A percentile compares a stretch with the other conserved stretches of the same genome.
phyloP scores from a whole-genome alignment of 37 sponge, comb jelly and placozoan genomes.

The Haliclona indistincta region DNA sequence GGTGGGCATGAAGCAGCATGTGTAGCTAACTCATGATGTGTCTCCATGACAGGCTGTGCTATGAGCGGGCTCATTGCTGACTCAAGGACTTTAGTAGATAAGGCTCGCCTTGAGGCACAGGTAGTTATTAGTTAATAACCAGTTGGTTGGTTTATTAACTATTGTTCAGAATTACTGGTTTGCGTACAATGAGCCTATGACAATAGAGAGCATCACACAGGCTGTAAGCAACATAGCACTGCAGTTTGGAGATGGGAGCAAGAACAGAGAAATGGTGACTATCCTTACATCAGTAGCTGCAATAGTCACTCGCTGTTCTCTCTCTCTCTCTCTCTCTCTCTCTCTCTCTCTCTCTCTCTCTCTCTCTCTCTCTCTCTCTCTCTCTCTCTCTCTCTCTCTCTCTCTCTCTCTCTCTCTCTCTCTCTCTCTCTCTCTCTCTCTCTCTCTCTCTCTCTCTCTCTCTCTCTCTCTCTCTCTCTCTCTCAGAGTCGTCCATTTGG shows the following conservation, averaged over 20 bases:
- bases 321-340: background rate
- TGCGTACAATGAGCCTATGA: slow-evolving; percentile 93
- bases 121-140: background rate
- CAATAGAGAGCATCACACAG: slow-evolving; percentile 93
- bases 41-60: slow-evolving; percentile 73
- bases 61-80: slow-evolving; percentile 98
- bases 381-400: too few species aligned
- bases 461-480: too few species aligned
- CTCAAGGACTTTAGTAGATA: slow-evolving; percentile 93
- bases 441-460: background rate
- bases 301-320: background rate
- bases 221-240: slow-evolving; percentile 92
- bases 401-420: too few species aligned
- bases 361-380: too few species aligned
- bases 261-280: slow-evolving; percentile 82
- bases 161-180: slow-evolving; percentile 92
- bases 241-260: slow-evolving; percentile 84
- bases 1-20: slow-evolving; percentile 31
- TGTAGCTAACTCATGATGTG: background rate
- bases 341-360: too few species aligned
- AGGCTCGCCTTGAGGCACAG: slow-evolving; percentile 94
- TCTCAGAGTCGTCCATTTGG: slow-evolving; percentile 95
- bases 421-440: background rate
- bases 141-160: background rate
- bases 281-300: too few species aligned